Percentiles rank a stretch among this genome's conserved stretches.
phyloP scores from a whole-genome alignment of 2,888 invertebrate genomes.

The Troides aeacus region DNA sequence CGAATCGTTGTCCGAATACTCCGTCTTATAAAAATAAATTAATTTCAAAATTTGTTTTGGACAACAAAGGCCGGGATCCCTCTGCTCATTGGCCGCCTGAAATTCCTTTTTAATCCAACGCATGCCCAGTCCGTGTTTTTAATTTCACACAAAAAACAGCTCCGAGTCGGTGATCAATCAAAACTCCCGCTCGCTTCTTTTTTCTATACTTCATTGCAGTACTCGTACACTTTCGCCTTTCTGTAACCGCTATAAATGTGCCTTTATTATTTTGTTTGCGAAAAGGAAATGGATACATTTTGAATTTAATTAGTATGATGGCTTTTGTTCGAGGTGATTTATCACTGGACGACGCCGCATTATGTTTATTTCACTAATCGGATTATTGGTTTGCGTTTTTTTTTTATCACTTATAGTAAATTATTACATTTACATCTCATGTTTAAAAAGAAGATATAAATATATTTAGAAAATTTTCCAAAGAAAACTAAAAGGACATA shows the following conservation, averaged over 20 bases:
- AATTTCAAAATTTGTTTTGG: constrained; percentile 61
- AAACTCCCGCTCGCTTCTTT: constrained; percentile 67
- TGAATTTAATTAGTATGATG: constrained; percentile 71
- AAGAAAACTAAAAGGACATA: too few relatives aligned
- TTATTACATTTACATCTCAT: too few relatives aligned
- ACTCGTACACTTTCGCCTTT: constrained; percentile 65
- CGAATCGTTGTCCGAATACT: constrained; percentile 53
- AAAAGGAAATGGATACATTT: constrained; percentile 71
- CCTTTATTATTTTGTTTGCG: constrained; percentile 72
- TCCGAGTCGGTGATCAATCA: constrained; percentile 77
- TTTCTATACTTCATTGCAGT: constrained; percentile 74
- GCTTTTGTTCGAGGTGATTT: constrained; percentile 53
- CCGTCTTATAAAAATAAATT: constrained; percentile 58
- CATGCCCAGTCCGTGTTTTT: constrained; percentile 74
- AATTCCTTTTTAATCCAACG: constrained; percentile 76
- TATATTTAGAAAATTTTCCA: too few relatives aligned
- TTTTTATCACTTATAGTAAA: neutral
- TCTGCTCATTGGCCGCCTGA: constrained; percentile 61
- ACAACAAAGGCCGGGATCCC: constrained; percentile 58
- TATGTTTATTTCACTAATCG: constrained; percentile 24
- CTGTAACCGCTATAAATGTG: constrained; percentile 72
- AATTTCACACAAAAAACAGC: constrained; percentile 77
- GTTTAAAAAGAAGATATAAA: too few relatives aligned
- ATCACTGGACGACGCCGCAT: constrained; percentile 32
- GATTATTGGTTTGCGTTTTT: constrained; percentile 10